Evolutionary conservation across 2,888 invertebrate species (phyloP), one percentile per base, ranked within the genome.

Genomic region (Hanleya hanleyi): DNA sequence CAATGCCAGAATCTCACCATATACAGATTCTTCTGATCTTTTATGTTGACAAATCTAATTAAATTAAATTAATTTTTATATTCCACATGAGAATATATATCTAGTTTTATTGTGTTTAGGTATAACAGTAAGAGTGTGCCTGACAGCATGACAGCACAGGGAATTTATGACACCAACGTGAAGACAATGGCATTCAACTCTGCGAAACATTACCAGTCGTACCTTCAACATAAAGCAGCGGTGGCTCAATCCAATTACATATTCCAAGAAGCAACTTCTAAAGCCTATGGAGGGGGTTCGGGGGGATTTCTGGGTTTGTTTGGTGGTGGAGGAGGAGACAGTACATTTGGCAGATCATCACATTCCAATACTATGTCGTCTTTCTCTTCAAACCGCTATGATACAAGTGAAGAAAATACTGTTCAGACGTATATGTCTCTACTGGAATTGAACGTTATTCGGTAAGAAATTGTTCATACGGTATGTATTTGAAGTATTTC

Each of bases 121-220:
- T 75, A 65, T 37, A 65, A 50, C 18, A 35, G 50, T 22, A 49
- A 69, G 6, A 61, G 64, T n/a, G 69, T 75, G 5, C 75, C 75
- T 3, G 75, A 75, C 66, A 67, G 64, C 6, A 74, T 75, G 61
- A 69, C 71, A n/a, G 69, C 73, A 18, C 64, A 65, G 15, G 75
- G 71, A 36, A 61, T 75, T 50, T 75, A 72, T 29, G 75, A 75
- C 35, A 74, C 75, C n/a, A 65, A 68, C 22, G 69, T 65, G 26
- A 68, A 72, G 50, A 74, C 62, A 32, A 49, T 69, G 61, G 70
- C 71, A 26, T 75, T 75, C 29, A 41, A 67, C 12, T 72, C 71
- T 5, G 69, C 62, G 5, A 49, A 37, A 29, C 47, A 75, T 47
- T 62, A 64, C 33, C 57, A 62, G 33, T 61, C 38, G 18, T 75